phyloP scores from a whole-genome alignment of 2,113 vertebrate species.

The Eupsittula cactorum region DNA sequence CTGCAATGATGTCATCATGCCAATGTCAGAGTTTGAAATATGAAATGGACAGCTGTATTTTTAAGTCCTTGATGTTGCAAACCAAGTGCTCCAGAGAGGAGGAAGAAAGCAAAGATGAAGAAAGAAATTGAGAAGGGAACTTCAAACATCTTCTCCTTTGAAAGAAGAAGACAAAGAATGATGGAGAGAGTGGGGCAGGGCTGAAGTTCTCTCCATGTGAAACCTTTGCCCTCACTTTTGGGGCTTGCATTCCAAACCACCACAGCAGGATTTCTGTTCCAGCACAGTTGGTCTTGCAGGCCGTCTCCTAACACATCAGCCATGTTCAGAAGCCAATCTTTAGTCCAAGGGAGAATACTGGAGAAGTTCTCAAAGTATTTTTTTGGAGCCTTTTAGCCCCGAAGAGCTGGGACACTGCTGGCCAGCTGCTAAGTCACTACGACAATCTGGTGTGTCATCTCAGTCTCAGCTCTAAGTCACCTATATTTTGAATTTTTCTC shows the following conservation, averaged over 20 bases:
- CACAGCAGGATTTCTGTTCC: background rate
- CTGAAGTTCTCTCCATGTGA: background rate
- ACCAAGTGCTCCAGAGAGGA: background rate
- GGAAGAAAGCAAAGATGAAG: background rate
- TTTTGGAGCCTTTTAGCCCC: background rate
- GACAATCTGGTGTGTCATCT: background rate
- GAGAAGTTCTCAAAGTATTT: background rate
- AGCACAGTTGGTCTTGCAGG: background rate
- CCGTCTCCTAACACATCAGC: background rate
- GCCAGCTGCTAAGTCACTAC: background rate
- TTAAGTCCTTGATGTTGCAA: slow-evolving; percentile 4
- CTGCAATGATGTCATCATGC: background rate
- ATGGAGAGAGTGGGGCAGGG: background rate
- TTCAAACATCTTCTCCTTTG: background rate
- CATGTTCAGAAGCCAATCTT: background rate
- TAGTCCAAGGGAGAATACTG: background rate
- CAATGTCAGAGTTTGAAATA: background rate
- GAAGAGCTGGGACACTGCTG: background rate
- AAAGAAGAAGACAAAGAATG: background rate
- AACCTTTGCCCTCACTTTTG: background rate
- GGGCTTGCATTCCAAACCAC: background rate
- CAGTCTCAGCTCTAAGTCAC: background rate
- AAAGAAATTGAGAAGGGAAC: background rate
- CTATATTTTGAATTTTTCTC: background rate
- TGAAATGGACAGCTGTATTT: slow-evolving; percentile 18